phyloP scores from a whole-genome alignment of 2,113 vertebrate genomes.

The Apodemus speciosus region DNA sequence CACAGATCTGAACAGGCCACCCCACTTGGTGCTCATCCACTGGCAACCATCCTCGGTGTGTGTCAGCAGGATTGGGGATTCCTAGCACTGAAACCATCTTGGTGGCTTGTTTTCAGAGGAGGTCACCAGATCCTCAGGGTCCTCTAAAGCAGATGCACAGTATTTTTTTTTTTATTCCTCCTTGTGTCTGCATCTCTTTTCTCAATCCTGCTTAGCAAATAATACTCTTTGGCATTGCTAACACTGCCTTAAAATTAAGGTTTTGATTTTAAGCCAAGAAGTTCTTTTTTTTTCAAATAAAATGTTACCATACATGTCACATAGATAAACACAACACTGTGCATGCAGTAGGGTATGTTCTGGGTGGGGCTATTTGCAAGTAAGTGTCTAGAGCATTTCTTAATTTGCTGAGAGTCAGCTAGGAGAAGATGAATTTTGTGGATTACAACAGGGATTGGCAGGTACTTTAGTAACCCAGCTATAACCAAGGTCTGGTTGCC shows the following conservation, averaged over 20 bases:
- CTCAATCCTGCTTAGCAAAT: not conserved
- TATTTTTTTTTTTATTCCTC: not conserved
- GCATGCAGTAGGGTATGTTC: not conserved
- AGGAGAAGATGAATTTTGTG: not conserved
- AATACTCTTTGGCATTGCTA: not conserved
- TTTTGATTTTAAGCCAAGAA: constrained; percentile 35
- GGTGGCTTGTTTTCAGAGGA: not conserved
- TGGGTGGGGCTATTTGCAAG: not conserved
- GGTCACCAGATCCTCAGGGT: not conserved
- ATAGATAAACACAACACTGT: not conserved
- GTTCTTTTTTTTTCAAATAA: constrained; percentile 19
- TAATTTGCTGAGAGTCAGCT: not conserved
- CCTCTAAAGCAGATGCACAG: not conserved
- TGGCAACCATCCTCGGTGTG: not conserved
- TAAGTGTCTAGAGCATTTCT: not conserved
- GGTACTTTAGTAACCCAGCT: not conserved
- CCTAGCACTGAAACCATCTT: not conserved
- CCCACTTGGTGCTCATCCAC: not conserved
- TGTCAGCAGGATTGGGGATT: not conserved
- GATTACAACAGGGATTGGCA: not conserved
- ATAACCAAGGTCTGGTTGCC: constrained; percentile 25
- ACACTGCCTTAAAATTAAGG: not conserved
- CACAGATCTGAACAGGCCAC: not conserved
- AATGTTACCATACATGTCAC: not conserved
- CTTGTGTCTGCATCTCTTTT: not conserved